Evolutionary conservation across 2,113 vertebrate species (phyloP), one percentile per base, ranked within the genome.

Genomic region (Chaetodon auriga): DNA sequence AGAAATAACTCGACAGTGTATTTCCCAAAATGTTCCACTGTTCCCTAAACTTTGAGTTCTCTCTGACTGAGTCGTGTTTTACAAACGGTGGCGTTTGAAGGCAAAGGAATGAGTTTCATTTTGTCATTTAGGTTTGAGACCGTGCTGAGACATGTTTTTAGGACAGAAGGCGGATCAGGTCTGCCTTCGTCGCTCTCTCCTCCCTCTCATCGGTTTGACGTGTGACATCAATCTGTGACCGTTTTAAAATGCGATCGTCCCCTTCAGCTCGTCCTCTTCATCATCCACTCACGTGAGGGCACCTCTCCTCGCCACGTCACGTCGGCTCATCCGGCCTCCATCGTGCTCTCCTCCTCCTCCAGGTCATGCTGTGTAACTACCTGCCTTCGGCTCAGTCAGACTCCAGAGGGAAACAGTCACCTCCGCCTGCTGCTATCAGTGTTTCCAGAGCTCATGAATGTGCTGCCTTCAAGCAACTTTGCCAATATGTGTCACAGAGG

Each of bases 251-350:
- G n/a, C 30, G 30, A 30, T 30, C 3, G 30, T 30, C 30, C 30
- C 18, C 23, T 21, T 18, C 54, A 36, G 36, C 61, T 57, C 57
- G 2, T 23, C 58, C 45, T 66, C 60, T 78, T 79, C 60, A 74
- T 79, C 45, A 46, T 45, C 62, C 82, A 45, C 74, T 66, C 84
- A 63, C 64, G 68, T 60, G 73, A 85, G 58, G 66, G 60, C 18
- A 2, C 71, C 65, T 51, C 35, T 54, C 68, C 41, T 55, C 63
- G 13, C 38, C n/a, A 1, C 53, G 68, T n/a, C n/a, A 30, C 21
- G 35, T 48, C 58, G 38, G 9, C 69, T 51, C n/a, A 54, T 69
- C 63, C 68, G 51, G 13, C 36, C 54, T 14, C 65, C 62, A 53
- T 83, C 65, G 55, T 16, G 30, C 6, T 15, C 36, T 66, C 21